These are phyloP conservation scores for Coelinius sp. DNA, from an alignment of 2,888 invertebrate species.

Conservation along the genomic window DNA sequence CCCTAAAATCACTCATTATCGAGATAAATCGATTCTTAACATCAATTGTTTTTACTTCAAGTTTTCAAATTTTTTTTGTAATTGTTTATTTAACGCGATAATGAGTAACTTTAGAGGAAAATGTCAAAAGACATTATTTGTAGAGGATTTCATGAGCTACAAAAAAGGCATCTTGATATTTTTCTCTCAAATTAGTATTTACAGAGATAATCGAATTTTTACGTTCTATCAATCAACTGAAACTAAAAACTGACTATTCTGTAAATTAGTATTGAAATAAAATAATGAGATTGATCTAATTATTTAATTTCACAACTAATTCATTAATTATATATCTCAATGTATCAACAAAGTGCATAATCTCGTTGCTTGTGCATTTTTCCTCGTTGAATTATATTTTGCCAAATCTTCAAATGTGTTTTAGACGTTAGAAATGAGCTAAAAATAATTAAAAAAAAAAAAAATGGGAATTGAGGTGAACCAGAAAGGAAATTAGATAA, in stretches of 20 bases:
- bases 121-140: too few species aligned
- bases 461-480: not conserved
- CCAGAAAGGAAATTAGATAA: not conserved
- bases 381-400: constrained; percentile 6
- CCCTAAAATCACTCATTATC: too few species aligned
- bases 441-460: not conserved
- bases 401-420: not conserved
- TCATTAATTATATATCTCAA: not conserved
- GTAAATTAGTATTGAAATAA: not conserved
- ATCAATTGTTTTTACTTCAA: too few species aligned
- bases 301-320: not conserved
- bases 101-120: too few species aligned
- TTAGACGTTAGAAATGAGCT: constrained; percentile 1
- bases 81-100: too few species aligned
- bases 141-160: too few species aligned
- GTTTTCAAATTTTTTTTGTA: too few species aligned
- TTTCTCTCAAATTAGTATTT: too few species aligned
- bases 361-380: constrained; percentile 2
- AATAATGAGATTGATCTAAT: not conserved
- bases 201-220: too few species aligned
- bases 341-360: not conserved
- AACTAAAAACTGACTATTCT: not conserved
- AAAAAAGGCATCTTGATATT: too few species aligned
- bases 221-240: too few species aligned
- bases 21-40: too few species aligned